These are phyloP conservation scores for Coregonus sp. DNA, from an alignment of 2,797 vertebrate genomes.

Conservation along the genomic window DNA sequence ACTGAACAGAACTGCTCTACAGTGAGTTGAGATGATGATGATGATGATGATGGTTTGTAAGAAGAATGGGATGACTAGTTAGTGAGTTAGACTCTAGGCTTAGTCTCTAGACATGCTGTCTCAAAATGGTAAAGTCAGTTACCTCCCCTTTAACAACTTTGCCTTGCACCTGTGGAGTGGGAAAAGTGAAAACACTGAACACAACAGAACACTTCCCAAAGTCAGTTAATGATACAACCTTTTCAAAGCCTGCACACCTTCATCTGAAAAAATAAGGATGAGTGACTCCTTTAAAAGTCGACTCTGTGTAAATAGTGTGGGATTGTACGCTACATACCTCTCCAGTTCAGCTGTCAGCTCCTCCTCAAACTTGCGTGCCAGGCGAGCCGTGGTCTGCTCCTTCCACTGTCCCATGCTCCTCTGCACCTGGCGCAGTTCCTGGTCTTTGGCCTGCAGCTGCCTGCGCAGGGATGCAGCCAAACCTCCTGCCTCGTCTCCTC, in stretches of 20 bases:
- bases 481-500: slow-evolving; percentile 39
- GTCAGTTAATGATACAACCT: background rate
- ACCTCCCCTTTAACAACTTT: slow-evolving; percentile 74
- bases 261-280: background rate
- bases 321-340: slow-evolving; percentile 60
- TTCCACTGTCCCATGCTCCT: slow-evolving; percentile 74
- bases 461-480: slow-evolving; percentile 57
- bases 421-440: slow-evolving; percentile 71
- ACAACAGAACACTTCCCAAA: background rate
- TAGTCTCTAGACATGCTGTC: slow-evolving; percentile 3
- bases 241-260: background rate
- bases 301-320: background rate
- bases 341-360: slow-evolving; percentile 72
- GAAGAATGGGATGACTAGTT: slow-evolving; percentile 38
- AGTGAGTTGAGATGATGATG: slow-evolving; percentile 41
- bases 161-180: slow-evolving; percentile 71
- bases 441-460: slow-evolving; percentile 73
- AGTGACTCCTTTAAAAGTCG: background rate
- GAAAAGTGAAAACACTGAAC: slow-evolving; percentile 23
- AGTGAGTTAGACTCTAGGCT: slow-evolving; percentile 39
- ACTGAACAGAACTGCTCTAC: background rate
- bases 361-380: slow-evolving; percentile 73
- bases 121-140: slow-evolving; percentile 44
- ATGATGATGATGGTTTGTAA: slow-evolving; percentile 9
- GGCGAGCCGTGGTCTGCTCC: slow-evolving; percentile 65